Evolutionary conservation across 2,113 vertebrate species (phyloP).

Genomic region (Phainopepla nitens): DNA sequence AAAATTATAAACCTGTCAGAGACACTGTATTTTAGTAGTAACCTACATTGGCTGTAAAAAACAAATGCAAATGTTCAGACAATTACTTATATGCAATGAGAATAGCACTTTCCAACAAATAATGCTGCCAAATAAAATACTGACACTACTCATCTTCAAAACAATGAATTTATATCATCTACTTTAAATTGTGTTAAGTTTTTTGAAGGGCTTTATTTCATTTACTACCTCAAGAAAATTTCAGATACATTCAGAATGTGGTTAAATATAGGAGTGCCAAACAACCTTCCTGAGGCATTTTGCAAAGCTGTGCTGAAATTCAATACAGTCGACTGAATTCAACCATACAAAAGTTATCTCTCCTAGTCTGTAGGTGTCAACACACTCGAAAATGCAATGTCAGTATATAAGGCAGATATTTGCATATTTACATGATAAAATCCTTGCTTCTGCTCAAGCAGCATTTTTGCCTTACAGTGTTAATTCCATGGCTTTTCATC

Average conservation of each 20-base stretch:
- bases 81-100: slow-evolving; percentile 52
- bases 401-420: background rate
- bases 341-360: background rate
- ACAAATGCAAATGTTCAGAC: slow-evolving; percentile 40
- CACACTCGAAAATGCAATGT: background rate
- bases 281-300: background rate
- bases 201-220: background rate
- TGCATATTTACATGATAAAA: background rate
- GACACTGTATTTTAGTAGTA: slow-evolving; percentile 56
- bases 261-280: background rate
- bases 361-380: background rate
- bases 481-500: background rate
- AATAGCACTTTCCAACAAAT: slow-evolving; percentile 31
- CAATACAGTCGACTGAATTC: background rate
- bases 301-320: background rate
- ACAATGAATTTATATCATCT: slow-evolving; percentile 8
- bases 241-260: background rate
- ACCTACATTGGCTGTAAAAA: slow-evolving; percentile 51
- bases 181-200: background rate
- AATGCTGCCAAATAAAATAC: slow-evolving; percentile 11
- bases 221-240: background rate
- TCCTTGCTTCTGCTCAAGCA: background rate
- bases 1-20: slow-evolving; percentile 69
- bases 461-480: background rate
- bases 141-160: background rate